These are phyloP conservation scores for Anolis sagrei DNA, from an alignment of 2,113 vertebrate species.

Conservation along the genomic window DNA sequence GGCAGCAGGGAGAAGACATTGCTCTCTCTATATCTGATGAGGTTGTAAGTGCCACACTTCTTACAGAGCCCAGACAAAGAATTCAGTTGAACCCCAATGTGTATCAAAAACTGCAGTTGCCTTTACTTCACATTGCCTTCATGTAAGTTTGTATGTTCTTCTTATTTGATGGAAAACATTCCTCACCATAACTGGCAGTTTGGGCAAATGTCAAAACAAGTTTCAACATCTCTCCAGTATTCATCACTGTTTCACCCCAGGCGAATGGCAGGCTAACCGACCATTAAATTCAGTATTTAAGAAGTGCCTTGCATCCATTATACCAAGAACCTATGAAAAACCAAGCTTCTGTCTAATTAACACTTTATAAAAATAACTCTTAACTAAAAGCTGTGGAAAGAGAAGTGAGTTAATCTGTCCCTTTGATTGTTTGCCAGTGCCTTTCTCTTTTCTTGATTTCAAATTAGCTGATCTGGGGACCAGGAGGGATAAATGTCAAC, in stretches of 20 bases:
- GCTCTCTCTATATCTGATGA: no score
- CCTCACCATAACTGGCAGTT: constrained; percentile 3
- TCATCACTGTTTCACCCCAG: constrained; percentile 4
- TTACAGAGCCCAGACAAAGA: constrained; percentile 1
- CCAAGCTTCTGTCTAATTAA: constrained; percentile 41
- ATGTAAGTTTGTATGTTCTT: background rate
- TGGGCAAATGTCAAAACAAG: constrained; percentile 29
- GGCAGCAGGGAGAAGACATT: no score
- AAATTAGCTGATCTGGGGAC: constrained; percentile 25
- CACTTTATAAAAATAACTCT: constrained; percentile 54
- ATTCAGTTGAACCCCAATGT: no score
- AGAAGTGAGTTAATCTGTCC: constrained; percentile 48
- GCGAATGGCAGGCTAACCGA: background rate
- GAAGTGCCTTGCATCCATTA: constrained; percentile 13
- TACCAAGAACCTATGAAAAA: constrained; percentile 31
- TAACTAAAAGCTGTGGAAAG: constrained; percentile 32
- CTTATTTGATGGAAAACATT: background rate
- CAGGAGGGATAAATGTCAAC: constrained; percentile 14
- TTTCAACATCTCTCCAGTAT: constrained; percentile 29
- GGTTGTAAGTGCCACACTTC: background rate
- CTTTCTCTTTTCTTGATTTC: constrained; percentile 42
- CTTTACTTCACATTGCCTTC: background rate
- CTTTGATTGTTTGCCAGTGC: constrained; percentile 55
- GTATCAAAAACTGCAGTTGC: constrained; percentile 11
- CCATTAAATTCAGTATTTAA: background rate